Conservation (phyloP, 2,113 vertebrate species). For the Scartelaos histophorus region DNA sequence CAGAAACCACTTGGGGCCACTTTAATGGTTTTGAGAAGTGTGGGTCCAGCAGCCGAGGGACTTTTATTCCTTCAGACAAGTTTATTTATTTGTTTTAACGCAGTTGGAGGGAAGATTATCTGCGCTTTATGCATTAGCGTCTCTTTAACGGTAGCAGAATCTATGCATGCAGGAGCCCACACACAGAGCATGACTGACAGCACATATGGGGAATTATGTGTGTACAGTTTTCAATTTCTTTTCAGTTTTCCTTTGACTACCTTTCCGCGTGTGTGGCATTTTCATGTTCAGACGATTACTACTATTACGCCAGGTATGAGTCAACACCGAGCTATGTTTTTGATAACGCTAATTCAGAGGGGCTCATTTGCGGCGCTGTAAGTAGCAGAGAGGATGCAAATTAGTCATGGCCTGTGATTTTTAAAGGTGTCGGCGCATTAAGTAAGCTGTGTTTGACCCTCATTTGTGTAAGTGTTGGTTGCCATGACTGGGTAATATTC, state of each 20-base stretch:
- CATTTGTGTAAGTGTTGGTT: conserved; percentile 8
- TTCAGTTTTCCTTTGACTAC: not conserved
- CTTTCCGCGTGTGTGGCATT: not conserved
- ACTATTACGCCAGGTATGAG: conserved; percentile 4
- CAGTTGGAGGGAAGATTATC: conserved; percentile 15
- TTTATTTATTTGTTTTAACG: conserved; percentile 4
- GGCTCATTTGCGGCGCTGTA: not conserved
- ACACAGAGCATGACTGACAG: conserved; percentile 53
- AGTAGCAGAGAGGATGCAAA: conserved; percentile 5
- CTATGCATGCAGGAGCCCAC: conserved; percentile 39
- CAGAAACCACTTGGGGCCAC: conserved; percentile 63
- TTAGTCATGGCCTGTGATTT: conserved; percentile 3
- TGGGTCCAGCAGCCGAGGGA: conserved; percentile 69
- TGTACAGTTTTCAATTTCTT: conserved; percentile 41
- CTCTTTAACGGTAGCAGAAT: conserved; percentile 61
- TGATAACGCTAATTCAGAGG: not conserved
- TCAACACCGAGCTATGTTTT: conserved; percentile 1
- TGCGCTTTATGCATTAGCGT: conserved; percentile 12
- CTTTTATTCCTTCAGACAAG: conserved; percentile 48
- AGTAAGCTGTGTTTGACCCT: not conserved
- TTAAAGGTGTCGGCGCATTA: not conserved
- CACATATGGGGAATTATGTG: not conserved
- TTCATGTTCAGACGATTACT: conserved; percentile 3
- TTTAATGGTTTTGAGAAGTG: conserved; percentile 38
- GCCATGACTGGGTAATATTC: conserved; percentile 1